Evolutionary conservation across 2,113 vertebrate species (phyloP), one percentile per base, ranked within the genome.

Genomic region (Charina bottae): DNA sequence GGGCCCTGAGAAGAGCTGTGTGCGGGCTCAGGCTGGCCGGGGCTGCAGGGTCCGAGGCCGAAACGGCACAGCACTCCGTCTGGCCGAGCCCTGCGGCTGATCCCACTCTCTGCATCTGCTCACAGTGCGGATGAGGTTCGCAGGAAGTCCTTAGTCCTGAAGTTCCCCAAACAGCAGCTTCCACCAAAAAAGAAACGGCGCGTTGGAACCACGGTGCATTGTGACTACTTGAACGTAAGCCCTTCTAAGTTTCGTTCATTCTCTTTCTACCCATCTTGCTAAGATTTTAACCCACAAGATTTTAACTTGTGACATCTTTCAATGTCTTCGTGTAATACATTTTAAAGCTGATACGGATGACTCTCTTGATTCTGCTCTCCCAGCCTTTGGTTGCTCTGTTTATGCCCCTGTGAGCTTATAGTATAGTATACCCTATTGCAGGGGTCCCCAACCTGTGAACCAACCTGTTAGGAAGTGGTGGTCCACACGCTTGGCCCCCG

Each of bases 161-260:
- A 99, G 96, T 99, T 99, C 95, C 99, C 99, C 90, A 99, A 99
- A 94, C 99, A 99, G 93, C 99, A 99, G 96, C 98, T 99, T 87
- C 99, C 99, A 89, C 98, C 97, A 0, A 99, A 99, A 97, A 99
- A 99, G 98, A 99, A 99, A 95, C 97, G 99, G 21, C 98, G 99
- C 0, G 98, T 99, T 0, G 99, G 99, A 93, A 99, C 98, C 24
- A 99, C 99, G 0, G 98, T 99, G 94, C 99, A 99, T 94, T 99
- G 99, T 89, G 99, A 99, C 96, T 99, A 99, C 93, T 98, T 99
- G 78, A 99, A 99, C 11, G 99, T 99, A 96, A 98, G 99, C 96
- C 55, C 60, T 85, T 78, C 8, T 19, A 2, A 6, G 0, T 1
- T 17, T 17, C 68, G 49, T 49, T 49, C 49, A 6, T 49, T 4